These are phyloP conservation scores for Tiliacea aurago DNA, from an alignment of 2,888 invertebrate genomes.

Conservation along the genomic window DNA sequence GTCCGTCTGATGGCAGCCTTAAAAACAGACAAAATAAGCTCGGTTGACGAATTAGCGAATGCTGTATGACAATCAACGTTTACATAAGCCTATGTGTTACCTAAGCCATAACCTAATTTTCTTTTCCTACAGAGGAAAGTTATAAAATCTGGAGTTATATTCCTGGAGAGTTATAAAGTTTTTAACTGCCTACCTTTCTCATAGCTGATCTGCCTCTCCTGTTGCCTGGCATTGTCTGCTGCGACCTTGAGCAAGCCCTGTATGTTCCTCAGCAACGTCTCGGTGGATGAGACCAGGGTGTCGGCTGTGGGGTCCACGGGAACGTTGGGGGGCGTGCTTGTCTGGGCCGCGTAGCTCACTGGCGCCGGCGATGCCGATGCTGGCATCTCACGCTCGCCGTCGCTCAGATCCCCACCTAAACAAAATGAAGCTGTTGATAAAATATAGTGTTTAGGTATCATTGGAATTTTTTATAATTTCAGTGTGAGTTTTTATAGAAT, in stretches of 20 bases:
- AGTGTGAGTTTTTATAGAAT: background rate
- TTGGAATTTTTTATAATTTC: slow-evolving; percentile 4
- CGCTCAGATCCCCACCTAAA: slow-evolving; percentile 93
- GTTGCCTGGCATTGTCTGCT: slow-evolving; percentile 99
- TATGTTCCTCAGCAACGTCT: slow-evolving; percentile 98
- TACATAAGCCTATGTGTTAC: background rate
- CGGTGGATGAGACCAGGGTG: slow-evolving; percentile 95
- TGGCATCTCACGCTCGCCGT: slow-evolving; percentile 93
- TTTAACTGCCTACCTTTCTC: slow-evolving; percentile 95
- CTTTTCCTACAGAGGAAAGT: background rate
- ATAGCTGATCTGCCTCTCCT: slow-evolving; percentile 98
- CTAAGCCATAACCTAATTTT: background rate
- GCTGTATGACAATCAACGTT: background rate
- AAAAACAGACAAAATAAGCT: background rate
- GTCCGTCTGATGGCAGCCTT: no score
- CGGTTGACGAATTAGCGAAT: background rate
- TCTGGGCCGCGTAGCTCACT: slow-evolving; percentile 95
- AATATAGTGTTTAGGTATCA: slow-evolving; percentile 49
- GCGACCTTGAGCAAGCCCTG: slow-evolving; percentile 99
- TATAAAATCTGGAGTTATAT: background rate
- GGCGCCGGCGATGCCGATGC: slow-evolving; percentile 92
- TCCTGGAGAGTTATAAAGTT: background rate
- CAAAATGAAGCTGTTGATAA: slow-evolving; percentile 61
- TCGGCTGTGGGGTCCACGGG: slow-evolving; percentile 88
- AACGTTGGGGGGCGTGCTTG: slow-evolving; percentile 88